Evolutionary conservation across 2,113 vertebrate species (phyloP), one percentile per base, ranked within the genome.

Genomic region (Tinamus guttatus): DNA sequence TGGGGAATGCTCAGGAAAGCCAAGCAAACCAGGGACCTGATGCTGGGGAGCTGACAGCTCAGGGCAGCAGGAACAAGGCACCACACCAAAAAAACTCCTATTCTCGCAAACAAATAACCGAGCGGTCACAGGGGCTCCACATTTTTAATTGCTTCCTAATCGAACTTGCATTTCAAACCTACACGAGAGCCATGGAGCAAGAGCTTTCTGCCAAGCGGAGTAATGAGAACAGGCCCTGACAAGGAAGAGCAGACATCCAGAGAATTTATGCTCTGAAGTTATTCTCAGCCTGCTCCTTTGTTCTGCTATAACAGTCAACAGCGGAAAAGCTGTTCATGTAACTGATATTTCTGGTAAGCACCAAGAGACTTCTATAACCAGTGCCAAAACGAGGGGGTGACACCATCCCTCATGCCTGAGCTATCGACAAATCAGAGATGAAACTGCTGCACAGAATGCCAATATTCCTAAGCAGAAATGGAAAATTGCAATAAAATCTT

Each of bases 401-500:
- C 24, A 9, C 19, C 15, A 38, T 56, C 41, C 34, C 32, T 36
- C 16, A 3, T n/a, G 68, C n/a, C 51, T 34, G 30, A 58, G 18
- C 38, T 49, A 49, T 24, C 11, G 97, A 97, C 97, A 97, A 93
- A 96, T 89, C 84, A 91, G 91, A 97, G 93, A 96, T 93, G 88
- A 97, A 32, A 96, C 93, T 95, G 90, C 92, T 96, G 95, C 93
- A 96, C 94, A 96, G 96, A 97, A 98, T 97, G 97, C 97, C 98
- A 98, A 98, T 97, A 95, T 45, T 93, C 96, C 96, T 93, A 93
- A 95, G 97, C 96, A 97, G 97, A 97, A 97, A 96, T 88, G 85
- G 96, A 96, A 97, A 98, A 98, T 97, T 97, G 97, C 96, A 97
- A 95, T 97, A 97, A 97, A 98, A 97, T 96, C 97, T 98, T 97